Percentiles rank a stretch among this genome's conserved stretches.
phyloP scores from a whole-genome alignment of 2,797 vertebrate species.

The Alca torda region DNA sequence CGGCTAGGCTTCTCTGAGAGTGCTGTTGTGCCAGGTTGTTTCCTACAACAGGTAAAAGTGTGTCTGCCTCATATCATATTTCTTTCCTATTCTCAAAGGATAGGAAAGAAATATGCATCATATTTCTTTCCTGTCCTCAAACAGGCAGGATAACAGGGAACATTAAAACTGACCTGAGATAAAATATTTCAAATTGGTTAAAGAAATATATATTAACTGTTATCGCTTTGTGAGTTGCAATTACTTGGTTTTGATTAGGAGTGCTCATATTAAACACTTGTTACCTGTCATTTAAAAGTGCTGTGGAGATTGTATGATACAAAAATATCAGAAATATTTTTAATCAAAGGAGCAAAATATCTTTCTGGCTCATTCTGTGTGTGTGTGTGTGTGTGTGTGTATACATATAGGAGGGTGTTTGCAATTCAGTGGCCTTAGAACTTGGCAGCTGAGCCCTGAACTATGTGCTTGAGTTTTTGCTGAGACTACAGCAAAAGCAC shows the following conservation, averaged over 20 bases:
- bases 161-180: not conserved
- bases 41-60: not conserved
- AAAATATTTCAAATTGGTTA: not conserved
- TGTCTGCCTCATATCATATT: not conserved
- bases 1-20: not conserved
- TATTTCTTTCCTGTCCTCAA: not conserved
- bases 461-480: not conserved
- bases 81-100: not conserved
- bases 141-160: not conserved
- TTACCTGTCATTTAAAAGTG: not conserved
- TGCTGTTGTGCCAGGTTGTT: not conserved
- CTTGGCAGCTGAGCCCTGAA: not conserved
- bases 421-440: not conserved
- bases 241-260: not conserved
- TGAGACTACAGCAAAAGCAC: not conserved
- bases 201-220: not conserved
- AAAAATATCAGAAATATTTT: not conserved
- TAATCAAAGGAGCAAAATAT: not conserved
- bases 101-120: no score
- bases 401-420: not conserved
- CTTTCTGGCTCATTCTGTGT: not conserved
- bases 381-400: not conserved
- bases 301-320: not conserved
- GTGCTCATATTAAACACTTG: not conserved
- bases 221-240: not conserved